Percentiles rank a stretch among this genome's conserved stretches.
Conservation (phyloP, 2,888 invertebrate species). For the Uloborus plumipes region DNA sequence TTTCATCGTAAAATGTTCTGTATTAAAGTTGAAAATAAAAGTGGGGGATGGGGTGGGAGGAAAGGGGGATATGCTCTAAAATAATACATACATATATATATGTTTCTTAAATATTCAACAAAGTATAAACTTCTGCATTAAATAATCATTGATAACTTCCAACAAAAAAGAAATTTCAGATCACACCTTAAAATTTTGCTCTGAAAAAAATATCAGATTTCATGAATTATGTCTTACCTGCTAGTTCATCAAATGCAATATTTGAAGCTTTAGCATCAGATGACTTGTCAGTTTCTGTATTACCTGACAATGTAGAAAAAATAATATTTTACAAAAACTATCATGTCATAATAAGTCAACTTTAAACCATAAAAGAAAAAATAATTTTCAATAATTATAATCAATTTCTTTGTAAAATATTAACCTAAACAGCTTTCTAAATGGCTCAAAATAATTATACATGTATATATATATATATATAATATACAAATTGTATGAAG, state of each 20-base stretch:
- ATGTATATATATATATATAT: no score
- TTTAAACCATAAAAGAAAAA: not conserved
- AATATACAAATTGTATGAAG: no score
- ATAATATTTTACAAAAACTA: not conserved
- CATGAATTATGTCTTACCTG: conserved; percentile 72
- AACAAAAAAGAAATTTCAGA: no score
- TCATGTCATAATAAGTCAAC: no score
- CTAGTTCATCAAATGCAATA: conserved; percentile 77
- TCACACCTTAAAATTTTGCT: not conserved
- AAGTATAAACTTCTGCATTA: no score
- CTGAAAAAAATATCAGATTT: not conserved
- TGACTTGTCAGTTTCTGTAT: conserved; percentile 22
- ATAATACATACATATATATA: conserved; percentile 14
- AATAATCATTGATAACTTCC: no score
- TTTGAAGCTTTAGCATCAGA: conserved; percentile 65
- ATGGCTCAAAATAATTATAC: not conserved
- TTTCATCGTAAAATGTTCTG: no score
- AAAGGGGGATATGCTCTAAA: no score
- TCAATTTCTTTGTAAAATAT: not conserved
- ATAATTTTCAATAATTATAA: not conserved
- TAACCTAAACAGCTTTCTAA: not conserved
- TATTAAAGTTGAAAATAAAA: no score
- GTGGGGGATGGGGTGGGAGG: no score
- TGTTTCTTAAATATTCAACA: no score
- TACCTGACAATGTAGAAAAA: conserved; percentile 4